phyloP scores from a whole-genome alignment of 2,113 vertebrate genomes.

The Ictidomys tridecemlineatus region DNA sequence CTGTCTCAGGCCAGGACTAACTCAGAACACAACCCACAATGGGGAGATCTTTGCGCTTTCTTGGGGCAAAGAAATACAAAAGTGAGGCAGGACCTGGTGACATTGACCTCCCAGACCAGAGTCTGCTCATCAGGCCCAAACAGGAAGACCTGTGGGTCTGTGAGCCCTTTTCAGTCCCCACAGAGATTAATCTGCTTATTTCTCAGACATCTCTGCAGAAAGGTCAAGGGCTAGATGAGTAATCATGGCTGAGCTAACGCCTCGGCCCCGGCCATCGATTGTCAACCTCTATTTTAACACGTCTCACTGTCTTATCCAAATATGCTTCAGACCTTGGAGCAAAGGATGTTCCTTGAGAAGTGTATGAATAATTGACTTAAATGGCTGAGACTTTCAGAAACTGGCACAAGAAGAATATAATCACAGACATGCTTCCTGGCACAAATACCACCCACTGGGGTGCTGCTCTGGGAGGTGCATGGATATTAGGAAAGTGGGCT shows the following conservation, averaged over 20 bases:
- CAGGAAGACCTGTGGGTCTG: background rate
- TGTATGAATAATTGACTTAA: background rate
- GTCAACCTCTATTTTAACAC: conserved; percentile 56
- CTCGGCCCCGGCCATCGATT: background rate
- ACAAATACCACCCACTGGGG: fast-evolving
- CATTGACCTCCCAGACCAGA: background rate
- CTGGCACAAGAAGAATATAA: background rate
- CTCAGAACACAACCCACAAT: background rate
- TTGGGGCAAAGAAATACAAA: background rate
- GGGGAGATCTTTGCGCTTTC: background rate
- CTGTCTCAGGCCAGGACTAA: background rate
- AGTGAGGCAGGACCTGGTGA: background rate
- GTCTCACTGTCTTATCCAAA: conserved; percentile 61
- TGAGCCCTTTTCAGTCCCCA: background rate
- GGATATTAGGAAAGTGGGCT: background rate
- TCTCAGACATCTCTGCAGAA: conserved; percentile 12
- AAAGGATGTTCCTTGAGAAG: background rate
- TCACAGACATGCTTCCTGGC: background rate
- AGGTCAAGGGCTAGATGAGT: conserved; percentile 62
- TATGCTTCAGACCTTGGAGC: conserved; percentile 22
- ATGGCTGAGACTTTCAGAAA: background rate
- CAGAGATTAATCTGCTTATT: conserved; percentile 44
- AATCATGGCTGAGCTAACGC: conserved; percentile 26
- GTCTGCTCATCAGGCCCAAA: background rate
- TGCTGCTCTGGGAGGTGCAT: background rate